A percentile compares a stretch with the other conserved stretches of the same genome.
These are phyloP conservation scores for Thymallus thymallus DNA, from an alignment of 2,113 vertebrate species.

Conservation along the genomic window DNA sequence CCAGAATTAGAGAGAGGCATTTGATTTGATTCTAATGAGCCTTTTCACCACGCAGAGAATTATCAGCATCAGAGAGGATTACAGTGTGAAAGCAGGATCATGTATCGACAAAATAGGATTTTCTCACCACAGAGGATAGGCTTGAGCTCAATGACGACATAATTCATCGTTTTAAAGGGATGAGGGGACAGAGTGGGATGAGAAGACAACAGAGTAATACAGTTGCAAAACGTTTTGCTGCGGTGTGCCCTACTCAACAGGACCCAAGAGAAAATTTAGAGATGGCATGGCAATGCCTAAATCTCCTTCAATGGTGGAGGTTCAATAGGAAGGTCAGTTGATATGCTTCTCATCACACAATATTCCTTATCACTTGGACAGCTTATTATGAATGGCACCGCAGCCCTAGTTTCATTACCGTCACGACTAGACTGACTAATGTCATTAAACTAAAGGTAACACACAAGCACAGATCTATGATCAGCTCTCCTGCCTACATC, in stretches of 20 bases:
- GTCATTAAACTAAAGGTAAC: neutral
- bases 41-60: constrained; percentile 46
- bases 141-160: constrained; percentile 44
- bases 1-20: constrained; percentile 5
- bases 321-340: constrained; percentile 22
- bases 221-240: neutral
- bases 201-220: constrained; percentile 4
- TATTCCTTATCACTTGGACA: constrained; percentile 40
- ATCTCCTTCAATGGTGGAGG: neutral
- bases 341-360: constrained; percentile 54
- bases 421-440: constrained; percentile 17
- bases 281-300: neutral
- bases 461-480: neutral
- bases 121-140: constrained; percentile 40
- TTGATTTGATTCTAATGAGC: constrained; percentile 64
- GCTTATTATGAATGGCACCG: constrained; percentile 60
- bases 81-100: constrained; percentile 52
- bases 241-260: neutral
- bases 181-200: neutral
- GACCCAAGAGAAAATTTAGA: constrained; percentile 17
- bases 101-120: constrained; percentile 61
- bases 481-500: neutral
- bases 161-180: constrained; percentile 58
- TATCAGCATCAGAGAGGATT: constrained; percentile 52
- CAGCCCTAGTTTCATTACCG: neutral